Evolutionary conservation across 2,797 vertebrate species (phyloP), one percentile per base, ranked within the genome.

Genomic region (Tenualosa ilisha): DNA sequence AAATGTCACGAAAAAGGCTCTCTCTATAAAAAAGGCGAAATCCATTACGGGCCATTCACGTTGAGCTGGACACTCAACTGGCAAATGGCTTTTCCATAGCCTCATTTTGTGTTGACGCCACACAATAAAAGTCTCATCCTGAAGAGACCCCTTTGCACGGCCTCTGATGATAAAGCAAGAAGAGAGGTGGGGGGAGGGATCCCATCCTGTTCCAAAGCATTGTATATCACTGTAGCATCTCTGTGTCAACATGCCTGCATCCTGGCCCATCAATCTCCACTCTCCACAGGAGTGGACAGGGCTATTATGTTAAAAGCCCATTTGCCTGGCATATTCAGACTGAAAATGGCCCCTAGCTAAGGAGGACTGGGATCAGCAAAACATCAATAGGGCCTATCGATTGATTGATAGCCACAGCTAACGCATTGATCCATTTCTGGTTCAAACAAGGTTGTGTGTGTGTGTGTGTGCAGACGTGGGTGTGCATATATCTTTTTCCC

Each of bases 251-350:
- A 82, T 82, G 61, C 24, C 82, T 40, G 75, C 50, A 59, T 43
- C 24, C 40, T 53, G 81, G n/a, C 0, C 83, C 91, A 93, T 94
- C 92, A 92, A 91, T 93, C 93, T 91, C 86, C 68, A 75, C 89
- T 85, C 91, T 91, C 68, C 68, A 7, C 89, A 85, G 90, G 90
- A 90, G 88, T 88, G 90, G 89, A 92, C 92, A 84, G 84, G 91
- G 89, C 90, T 91, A 90, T 92, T 93, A 92, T 90, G 91, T 92
- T 93, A 94, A 94, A 94, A 93, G 91, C 91, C 90, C 88, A 91
- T 94, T 93, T 93, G 90, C 91, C 86, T 86, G 87, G 90, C 90
- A 84, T 90, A 86, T 90, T 89, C 91, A 56, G 81, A 82, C 79
- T 89, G 88, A 91, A 91, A 88, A 91, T 91, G 91, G 90, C 91